Evolutionary conservation across 2,888 invertebrate species (phyloP).

Genomic region (Philaethria dido): DNA sequence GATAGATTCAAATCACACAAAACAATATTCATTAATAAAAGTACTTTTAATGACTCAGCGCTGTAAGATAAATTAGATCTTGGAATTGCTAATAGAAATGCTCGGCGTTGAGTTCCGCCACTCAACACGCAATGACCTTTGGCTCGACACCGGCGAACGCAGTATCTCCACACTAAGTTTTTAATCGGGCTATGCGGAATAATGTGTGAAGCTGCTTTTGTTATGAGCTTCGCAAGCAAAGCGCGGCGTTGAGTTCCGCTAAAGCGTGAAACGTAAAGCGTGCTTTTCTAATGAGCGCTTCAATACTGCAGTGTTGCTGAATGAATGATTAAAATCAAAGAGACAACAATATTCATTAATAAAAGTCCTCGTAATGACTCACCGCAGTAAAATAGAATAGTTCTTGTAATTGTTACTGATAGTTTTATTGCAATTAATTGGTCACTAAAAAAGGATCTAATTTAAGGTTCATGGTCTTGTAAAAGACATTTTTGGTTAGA

Average conservation of each 20-base stretch:
- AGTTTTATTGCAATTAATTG: constrained; percentile 4
- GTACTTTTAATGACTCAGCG: constrained; percentile 16
- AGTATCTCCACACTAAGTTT: no score
- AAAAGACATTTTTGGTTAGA: no score
- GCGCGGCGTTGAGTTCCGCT: no score
- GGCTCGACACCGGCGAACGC: no score
- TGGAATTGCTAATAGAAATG: neutral
- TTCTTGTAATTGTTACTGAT: no score
- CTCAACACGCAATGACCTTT: no score
- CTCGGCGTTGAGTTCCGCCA: no score
- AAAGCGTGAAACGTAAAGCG: no score
- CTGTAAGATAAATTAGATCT: constrained; percentile 1
- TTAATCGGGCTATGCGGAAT: no score
- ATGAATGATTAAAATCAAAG: constrained; percentile 4
- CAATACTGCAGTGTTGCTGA: neutral
- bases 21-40: constrained; percentile 1
- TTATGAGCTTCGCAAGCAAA: no score
- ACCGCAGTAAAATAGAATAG: neutral
- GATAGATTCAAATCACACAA: neutral
- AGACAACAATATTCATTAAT: neutral
- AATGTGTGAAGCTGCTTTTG: no score
- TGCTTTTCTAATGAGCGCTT: no score
- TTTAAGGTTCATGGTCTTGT: neutral
- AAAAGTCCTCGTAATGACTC: constrained; percentile 16
- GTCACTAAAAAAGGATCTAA: neutral